A percentile compares a stretch with the other conserved stretches of the same genome.
These are phyloP conservation scores for Brachyistius frenatus DNA, from an alignment of 2,113 vertebrate genomes.

Conservation along the genomic window DNA sequence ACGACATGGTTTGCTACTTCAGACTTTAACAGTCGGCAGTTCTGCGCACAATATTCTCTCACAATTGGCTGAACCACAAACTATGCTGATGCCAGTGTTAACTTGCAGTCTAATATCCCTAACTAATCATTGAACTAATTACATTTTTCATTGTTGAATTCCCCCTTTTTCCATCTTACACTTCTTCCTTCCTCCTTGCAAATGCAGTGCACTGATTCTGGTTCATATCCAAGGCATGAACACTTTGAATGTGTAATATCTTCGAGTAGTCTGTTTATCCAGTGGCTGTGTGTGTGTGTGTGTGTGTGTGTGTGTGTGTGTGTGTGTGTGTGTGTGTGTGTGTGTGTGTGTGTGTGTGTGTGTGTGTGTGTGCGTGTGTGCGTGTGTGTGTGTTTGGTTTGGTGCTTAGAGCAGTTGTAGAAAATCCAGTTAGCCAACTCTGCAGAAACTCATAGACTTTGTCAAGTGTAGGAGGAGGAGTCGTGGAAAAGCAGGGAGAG, in stretches of 20 bases:
- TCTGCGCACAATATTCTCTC: background rate
- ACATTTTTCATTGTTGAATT: slow-evolving; percentile 5
- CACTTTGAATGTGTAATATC: background rate
- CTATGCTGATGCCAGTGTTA: background rate
- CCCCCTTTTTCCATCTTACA: background rate
- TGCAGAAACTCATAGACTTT: slow-evolving; percentile 50
- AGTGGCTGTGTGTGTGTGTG: background rate
- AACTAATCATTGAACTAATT: slow-evolving; percentile 1
- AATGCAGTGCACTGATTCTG: background rate
- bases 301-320: background rate
- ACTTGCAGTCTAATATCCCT: background rate
- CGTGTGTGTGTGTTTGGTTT: background rate
- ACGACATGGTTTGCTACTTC: background rate
- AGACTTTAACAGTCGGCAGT: background rate
- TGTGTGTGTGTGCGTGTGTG: background rate
- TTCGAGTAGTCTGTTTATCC: slow-evolving; percentile 11
- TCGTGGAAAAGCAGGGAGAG: background rate
- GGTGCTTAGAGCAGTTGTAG: slow-evolving; percentile 23
- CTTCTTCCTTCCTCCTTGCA: background rate
- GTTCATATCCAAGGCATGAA: slow-evolving; percentile 25
- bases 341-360: background rate
- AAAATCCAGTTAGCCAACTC: slow-evolving; percentile 76
- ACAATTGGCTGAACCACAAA: background rate
- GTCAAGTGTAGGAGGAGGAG: slow-evolving; percentile 39
- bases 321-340: background rate